These are phyloP conservation scores for Phrixothrix hirtus DNA, from an alignment of 2,888 invertebrate genomes.

Conservation along the genomic window DNA sequence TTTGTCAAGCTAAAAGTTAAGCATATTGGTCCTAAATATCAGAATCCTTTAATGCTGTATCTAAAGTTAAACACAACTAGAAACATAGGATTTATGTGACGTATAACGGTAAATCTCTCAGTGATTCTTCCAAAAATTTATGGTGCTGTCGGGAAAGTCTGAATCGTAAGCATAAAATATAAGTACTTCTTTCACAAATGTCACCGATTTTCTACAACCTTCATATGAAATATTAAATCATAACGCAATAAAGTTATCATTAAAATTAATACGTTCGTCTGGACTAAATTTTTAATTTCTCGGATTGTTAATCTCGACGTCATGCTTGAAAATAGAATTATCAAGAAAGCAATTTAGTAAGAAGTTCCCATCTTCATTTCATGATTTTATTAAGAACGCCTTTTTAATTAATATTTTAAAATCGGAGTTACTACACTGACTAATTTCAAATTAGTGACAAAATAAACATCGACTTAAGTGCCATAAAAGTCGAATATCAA, in stretches of 20 bases:
- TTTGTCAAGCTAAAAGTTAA: slow-evolving; percentile 8
- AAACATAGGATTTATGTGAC: slow-evolving; percentile 40
- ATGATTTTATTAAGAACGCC: too few species aligned
- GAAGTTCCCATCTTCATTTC: too few species aligned
- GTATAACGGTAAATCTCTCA: slow-evolving; percentile 35
- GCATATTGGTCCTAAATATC: slow-evolving; percentile 12
- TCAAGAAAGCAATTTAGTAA: slow-evolving; percentile 6
- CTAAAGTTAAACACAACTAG: slow-evolving; percentile 42
- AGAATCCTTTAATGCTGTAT: slow-evolving; percentile 38
- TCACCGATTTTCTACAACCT: neutral
- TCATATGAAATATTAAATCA: slow-evolving; percentile 14
- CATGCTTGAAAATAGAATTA: slow-evolving; percentile 15
- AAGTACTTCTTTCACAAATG: neutral
- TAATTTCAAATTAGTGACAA: too few species aligned
- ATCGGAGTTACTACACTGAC: too few species aligned
- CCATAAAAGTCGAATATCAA: too few species aligned
- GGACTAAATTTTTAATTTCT: slow-evolving; percentile 34
- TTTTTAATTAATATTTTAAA: too few species aligned
- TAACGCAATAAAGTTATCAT: slow-evolving; percentile 11
- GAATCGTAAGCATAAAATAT: slow-evolving; percentile 10
- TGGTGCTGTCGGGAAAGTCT: slow-evolving; percentile 16
- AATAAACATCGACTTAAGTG: too few species aligned
- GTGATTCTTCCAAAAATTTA: slow-evolving; percentile 36
- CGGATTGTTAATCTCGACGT: slow-evolving; percentile 30
- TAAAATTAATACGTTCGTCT: slow-evolving; percentile 7